Evolutionary conservation across 1,140 invertebrate species (phyloP), one percentile per base, ranked within the genome.

Genomic region (Bombus haemorrhoidalis): DNA sequence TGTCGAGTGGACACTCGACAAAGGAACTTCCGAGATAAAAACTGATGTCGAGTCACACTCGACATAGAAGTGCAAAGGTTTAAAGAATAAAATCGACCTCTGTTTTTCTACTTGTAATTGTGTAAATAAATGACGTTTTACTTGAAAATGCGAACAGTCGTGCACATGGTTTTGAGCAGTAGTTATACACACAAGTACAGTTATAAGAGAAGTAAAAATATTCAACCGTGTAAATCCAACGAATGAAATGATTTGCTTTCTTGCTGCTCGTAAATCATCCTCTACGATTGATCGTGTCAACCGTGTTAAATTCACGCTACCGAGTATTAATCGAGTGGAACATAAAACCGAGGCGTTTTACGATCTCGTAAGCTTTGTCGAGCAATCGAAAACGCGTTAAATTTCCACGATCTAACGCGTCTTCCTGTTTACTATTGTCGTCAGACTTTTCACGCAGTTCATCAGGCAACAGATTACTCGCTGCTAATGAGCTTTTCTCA

Each of bases 251-350:
- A 64, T 39, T 77, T n/a, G 34, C 57, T 34, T 62, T 25, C 32
- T 10, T 43, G 13, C 3, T 12, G 64, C 43, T 72, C 79, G 79
- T 81, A 72, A 39, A 81, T 81, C 68, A 72, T 81, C 25, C 37
- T 32, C 13, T 34, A 57, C 34, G 68, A 59, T 25, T 47, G 41
- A 79, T 41, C 62, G 28, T 15, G n/a, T 64, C 32, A 28, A n/a
- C 59, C 39, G 59, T 32, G 39, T 79, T 39, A 81, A 43, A 81
- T 28, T 32, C 25, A 0, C 34, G 34, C 66, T 22, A 18, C 13
- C 47, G 39, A 39, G 6, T 43, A 71, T 81, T 81, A 81, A 71
- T 81, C 66, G 64, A 71, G 34, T 6, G 43, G n/a, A 43, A 10
- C 62, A 34, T 47, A 68, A 68, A 68, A 18, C 8, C 59, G 5